Conservation (phyloP, 2,113 vertebrate genomes). For the Etia nguti region DNA sequence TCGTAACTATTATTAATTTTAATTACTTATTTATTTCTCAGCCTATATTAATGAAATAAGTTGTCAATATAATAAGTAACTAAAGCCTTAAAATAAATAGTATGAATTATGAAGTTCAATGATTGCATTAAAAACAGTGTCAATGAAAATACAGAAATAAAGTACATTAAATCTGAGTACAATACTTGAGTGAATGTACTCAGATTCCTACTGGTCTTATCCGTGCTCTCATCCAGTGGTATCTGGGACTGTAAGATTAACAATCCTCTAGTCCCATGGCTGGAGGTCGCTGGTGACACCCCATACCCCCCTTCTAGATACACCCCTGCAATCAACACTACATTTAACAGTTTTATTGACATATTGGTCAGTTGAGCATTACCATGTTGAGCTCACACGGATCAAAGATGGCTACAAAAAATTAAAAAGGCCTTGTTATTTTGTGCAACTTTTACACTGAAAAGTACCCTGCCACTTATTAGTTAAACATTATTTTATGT, state of each 20-base stretch:
- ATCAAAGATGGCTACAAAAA: background rate
- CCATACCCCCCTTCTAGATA: background rate
- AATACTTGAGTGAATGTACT: background rate
- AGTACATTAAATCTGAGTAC: background rate
- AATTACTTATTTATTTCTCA: background rate
- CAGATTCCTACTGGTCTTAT: background rate
- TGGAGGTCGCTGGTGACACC: background rate
- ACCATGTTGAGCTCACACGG: background rate
- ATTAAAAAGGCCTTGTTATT: background rate
- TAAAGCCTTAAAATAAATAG: background rate
- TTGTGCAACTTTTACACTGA: background rate
- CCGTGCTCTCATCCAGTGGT: background rate
- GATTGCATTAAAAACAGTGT: background rate
- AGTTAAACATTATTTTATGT: background rate
- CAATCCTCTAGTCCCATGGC: background rate
- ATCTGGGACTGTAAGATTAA: background rate
- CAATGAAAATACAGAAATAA: background rate
- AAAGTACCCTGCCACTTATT: background rate
- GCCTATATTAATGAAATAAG: background rate
- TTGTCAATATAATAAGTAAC: background rate
- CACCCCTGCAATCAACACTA: background rate
- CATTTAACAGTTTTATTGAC: background rate
- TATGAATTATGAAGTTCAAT: background rate
- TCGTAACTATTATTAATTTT: background rate
- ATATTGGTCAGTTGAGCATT: background rate